Percentiles rank a stretch among this genome's conserved stretches.
Evolutionary conservation across 1,140 invertebrate species (phyloP).

Genomic region (Zaprionus taronus): DNA sequence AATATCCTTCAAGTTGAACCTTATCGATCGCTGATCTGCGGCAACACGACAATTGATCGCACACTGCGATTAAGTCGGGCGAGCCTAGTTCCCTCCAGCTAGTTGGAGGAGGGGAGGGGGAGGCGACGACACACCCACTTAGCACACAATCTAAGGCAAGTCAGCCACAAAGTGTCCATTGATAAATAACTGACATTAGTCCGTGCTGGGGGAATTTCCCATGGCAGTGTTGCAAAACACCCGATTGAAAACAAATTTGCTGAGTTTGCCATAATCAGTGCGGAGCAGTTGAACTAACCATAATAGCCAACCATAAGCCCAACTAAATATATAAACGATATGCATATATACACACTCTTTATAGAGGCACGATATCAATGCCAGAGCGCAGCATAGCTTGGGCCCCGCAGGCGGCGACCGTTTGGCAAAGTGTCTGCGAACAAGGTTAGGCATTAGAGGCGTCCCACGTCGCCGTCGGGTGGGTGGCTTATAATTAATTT

Average conservation of each 20-base stretch:
- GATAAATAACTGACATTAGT: conserved; percentile 78
- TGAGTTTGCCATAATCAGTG: conserved; percentile 58
- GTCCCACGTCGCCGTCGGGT: conserved; percentile 72
- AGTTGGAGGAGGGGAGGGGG: background rate
- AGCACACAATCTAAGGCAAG: conserved; percentile 7
- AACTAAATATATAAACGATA: background rate
- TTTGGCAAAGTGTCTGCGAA: conserved; percentile 80
- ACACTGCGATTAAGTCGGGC: background rate
- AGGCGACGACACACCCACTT: background rate
- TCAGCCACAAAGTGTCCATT: conserved; percentile 50
- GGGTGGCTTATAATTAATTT: conserved; percentile 80
- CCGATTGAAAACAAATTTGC: background rate
- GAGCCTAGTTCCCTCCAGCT: background rate
- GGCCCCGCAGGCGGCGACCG: conserved; percentile 43
- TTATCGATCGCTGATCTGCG: background rate
- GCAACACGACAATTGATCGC: conserved; percentile 6
- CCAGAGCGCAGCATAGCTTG: conserved; percentile 14
- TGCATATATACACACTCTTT: background rate
- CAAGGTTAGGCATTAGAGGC: conserved; percentile 77
- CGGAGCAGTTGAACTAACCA: conserved; percentile 59
- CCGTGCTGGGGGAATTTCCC: conserved; percentile 47
- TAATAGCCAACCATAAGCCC: conserved; percentile 12
- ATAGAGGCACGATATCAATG: conserved; percentile 33
- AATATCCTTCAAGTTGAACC: background rate
- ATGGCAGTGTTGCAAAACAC: conserved; percentile 47